Base-by-base conservation (phyloP, 2,113 vertebrate genomes). In the Marcusenius ussheri region DNA sequence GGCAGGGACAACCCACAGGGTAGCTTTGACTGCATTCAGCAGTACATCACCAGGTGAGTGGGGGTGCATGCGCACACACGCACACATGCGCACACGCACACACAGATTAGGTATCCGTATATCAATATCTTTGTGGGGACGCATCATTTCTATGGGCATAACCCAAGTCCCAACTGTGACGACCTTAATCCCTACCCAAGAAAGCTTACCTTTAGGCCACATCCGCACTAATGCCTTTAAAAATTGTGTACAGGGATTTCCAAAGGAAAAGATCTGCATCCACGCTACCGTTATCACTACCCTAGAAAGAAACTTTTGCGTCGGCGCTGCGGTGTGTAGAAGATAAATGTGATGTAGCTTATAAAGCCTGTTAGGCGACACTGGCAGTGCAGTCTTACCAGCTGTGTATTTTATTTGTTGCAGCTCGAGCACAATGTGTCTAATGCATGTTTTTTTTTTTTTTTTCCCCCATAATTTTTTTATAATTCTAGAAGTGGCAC, bases 21-120 rank as follows among this genome's bases (percentile, higher is more conserved):
- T 62, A 99, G 98, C 92, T 99, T 99, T 6, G 98, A 99, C 95
- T 99, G 98, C 91, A 96, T 99, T 94, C 98, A 99, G 96, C 98
- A 99, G 94, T 99, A 97, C 90, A 96, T 97, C 2, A 97, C 97
- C 92, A 98, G 98, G 98, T 99, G 93, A 97, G 96, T 91, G 53
- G 8, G 31, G 3, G 27, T 19, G 11, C n/a, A n/a, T n/a, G n/a
- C n/a, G n/a, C n/a, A 50, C 2, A 50, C 49, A 13, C 13, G 3
- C 13, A 3, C 47, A 2, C 47, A 49, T 10, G 2, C 47, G 3
- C 10, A 49, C 10, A 11, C 49, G 17, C 17, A 1, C 51, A 53
- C 51, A 21, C 51, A 21, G 15, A 51, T 5, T 17, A 3, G 62
- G 24, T 27, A 31, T 66, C n/a, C 3, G 56, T 58, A 70, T 70